These are phyloP conservation scores for Caenorhabditis inopinata DNA, from an alignment of 1,140 invertebrate species.

Conservation along the genomic window DNA sequence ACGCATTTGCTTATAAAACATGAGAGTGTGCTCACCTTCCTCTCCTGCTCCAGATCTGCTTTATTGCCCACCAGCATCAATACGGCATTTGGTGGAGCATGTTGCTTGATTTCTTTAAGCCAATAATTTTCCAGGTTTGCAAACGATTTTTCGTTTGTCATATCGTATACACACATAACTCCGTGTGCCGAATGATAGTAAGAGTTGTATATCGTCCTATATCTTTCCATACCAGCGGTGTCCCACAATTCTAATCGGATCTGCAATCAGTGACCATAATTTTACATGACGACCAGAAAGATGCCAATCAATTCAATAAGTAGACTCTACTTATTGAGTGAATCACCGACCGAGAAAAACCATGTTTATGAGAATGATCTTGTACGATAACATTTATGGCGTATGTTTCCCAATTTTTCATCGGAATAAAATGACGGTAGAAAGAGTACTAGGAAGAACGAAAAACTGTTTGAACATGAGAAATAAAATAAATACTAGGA, in stretches of 20 bases:
- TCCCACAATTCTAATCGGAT: constrained; percentile 56
- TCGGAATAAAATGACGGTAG: no score
- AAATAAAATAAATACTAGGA: neutral
- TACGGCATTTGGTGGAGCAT: constrained; percentile 64
- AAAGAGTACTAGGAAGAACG: no score
- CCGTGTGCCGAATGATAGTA: constrained; percentile 66
- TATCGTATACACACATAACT: constrained; percentile 65
- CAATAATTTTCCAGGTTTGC: constrained; percentile 66
- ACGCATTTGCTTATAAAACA: neutral
- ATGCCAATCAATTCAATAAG: neutral
- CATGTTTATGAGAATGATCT: neutral
- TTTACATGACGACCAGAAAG: constrained; percentile 17
- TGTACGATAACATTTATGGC: no score
- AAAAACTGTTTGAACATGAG: no score
- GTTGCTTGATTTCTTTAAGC: constrained; percentile 63
- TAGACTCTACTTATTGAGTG: neutral
- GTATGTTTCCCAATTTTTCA: no score
- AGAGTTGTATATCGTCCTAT: constrained; percentile 65
- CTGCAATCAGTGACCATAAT: constrained; percentile 16
- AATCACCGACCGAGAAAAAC: constrained; percentile 54
- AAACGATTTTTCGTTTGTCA: constrained; percentile 64
- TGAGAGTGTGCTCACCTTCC: constrained; percentile 52
- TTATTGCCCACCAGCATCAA: constrained; percentile 64
- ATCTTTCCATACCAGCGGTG: constrained; percentile 65
- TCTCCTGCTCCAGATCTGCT: constrained; percentile 62